Percentiles rank a stretch among this genome's conserved stretches.
Evolutionary conservation across 2,113 vertebrate species (phyloP).

Genomic region (Petrocephalus microphthalmus): DNA sequence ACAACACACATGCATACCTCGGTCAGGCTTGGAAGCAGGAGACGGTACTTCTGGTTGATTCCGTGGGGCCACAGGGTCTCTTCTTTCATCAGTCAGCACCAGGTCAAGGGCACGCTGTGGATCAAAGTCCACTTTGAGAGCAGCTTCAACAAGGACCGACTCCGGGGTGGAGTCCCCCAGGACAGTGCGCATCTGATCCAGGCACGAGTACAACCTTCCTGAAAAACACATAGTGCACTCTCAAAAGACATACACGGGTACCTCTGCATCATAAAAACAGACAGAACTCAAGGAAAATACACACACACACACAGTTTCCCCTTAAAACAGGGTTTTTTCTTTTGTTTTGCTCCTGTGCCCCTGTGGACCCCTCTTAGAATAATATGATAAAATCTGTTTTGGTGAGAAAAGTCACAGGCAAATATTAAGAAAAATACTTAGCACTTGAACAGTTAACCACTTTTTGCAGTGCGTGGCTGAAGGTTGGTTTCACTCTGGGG

Average conservation of each 20-base stretch:
- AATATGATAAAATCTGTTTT: neutral
- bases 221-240: conserved; percentile 33
- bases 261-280: neutral
- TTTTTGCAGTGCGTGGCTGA: neutral
- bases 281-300: neutral
- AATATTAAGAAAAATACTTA: neutral
- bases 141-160: conserved; percentile 72
- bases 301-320: neutral
- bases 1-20: conserved; percentile 70
- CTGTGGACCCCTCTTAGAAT: neutral
- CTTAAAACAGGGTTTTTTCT: neutral
- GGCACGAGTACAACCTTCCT: conserved; percentile 85
- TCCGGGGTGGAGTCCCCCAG: conserved; percentile 79
- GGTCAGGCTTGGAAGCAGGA: conserved; percentile 57
- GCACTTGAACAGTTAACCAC: neutral
- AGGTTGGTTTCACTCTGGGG: neutral
- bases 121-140: conserved; percentile 77
- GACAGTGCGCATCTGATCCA: conserved; percentile 88
- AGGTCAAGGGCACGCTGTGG: conserved; percentile 77
- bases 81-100: conserved; percentile 71
- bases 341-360: neutral
- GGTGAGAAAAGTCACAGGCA: neutral
- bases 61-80: conserved; percentile 52
- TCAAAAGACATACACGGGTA: neutral
- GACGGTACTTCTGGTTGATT: conserved; percentile 37